Evolutionary conservation across 1,140 invertebrate genomes (phyloP), one percentile per base, ranked within the genome.

Genomic region (Tenebrio molitor): DNA sequence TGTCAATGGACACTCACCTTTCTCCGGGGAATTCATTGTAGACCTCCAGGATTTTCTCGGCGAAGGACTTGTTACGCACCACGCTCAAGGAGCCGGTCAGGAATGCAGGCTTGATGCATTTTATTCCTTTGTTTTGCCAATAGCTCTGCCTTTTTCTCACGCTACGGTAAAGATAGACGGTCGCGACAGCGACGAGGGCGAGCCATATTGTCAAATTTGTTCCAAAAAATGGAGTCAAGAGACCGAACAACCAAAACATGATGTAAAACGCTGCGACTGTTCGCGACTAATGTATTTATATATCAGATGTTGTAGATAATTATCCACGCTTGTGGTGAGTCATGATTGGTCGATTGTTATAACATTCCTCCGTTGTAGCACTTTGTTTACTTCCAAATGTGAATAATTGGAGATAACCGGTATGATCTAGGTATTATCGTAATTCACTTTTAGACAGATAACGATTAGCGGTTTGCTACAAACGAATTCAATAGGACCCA

Each of bases 81-180:
- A n/a, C 7, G 8, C 36, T 71, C 7, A 63, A 12, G 23, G 77
- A 84, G 1, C 85, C 85, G 33, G 85, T 74, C 10, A 85, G 62
- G 0, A 81, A 78, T n/a, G 77, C 12, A 0, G 85, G 84, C 6
- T 76, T 77, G 1, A 81, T 69, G 19, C 81, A 81, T 50, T 83
- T 81, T 0, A 88, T 81, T 2, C 83, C 82, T 68, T 77, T 77
- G 1, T 82, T 77, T 23, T 79, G 64, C 86, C 86, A 89, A 70
- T 86, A 84, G 4, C 41, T 25, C 77, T 75, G 42, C 76, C 77
- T 5, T 72, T 79, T 10, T 70, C 73, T 0, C 76, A 34, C 12
- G 42, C 50, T 65, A 53, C 58, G 67, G 17, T 69, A 8, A 2
- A 75, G 19, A n/a, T 63, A 4, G 7, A 44, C 70, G 12, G 68